phyloP scores from a whole-genome alignment of 2,113 vertebrate species.

The Thomomys bottae region DNA sequence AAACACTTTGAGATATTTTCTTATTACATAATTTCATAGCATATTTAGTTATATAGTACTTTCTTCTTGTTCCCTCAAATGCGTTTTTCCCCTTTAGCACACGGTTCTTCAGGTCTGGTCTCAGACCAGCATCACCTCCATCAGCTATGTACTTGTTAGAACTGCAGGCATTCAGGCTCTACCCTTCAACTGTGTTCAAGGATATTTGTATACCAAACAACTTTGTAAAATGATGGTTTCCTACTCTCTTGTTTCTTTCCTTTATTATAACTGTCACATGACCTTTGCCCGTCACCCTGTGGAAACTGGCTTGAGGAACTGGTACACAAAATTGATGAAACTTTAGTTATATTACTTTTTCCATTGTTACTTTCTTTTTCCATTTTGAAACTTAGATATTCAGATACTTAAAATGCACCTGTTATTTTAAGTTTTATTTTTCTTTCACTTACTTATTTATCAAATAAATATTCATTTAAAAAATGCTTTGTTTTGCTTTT shows the following conservation, averaged over 20 bases:
- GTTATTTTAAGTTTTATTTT: conserved; percentile 42
- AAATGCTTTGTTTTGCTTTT: too few relatives aligned
- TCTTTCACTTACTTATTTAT: neutral
- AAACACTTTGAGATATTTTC: neutral
- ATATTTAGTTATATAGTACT: neutral
- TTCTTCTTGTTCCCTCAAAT: neutral
- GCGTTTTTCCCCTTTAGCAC: neutral
- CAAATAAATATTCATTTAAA: too few relatives aligned
- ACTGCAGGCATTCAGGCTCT: neutral
- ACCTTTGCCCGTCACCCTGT: neutral
- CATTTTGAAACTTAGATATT: conserved; percentile 26
- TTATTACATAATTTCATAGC: neutral
- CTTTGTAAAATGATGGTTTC: neutral
- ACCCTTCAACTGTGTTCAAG: neutral
- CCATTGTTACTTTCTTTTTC: neutral
- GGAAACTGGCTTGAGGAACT: neutral
- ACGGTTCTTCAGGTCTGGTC: neutral
- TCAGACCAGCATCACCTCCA: neutral
- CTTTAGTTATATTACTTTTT: neutral
- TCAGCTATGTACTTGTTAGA: neutral
- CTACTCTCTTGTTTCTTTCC: neutral
- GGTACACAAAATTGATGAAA: neutral
- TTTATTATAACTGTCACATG: neutral
- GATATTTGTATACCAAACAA: neutral
- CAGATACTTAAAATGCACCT: neutral